Base-by-base conservation (phyloP, 2,113 vertebrate species). In the Nothoprocta pentlandii region DNA sequence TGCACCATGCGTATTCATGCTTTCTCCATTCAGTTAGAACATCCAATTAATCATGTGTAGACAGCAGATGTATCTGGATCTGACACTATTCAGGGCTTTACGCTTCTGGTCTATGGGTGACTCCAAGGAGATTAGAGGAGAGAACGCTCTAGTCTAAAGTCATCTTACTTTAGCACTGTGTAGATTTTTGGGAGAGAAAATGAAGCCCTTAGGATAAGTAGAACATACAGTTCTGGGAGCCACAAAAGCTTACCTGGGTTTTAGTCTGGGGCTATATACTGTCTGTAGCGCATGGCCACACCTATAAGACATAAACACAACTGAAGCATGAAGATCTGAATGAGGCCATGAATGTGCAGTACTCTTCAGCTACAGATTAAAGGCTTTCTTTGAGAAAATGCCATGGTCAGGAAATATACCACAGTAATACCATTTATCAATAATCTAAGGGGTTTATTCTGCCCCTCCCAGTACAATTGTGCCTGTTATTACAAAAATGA, bases 291-390 rank as follows among this genome's bases (percentile, higher is more conserved):
- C 19, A 0, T 13, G n/a, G 14, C 39, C 47, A 9, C 1, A 4
- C 4, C 21, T 51, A 25, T 17, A 16, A 80, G 22, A 34, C 63
- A 77, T 62, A 61, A 67, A 75, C 13, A 69, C 25, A 66, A 3
- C 28, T 28, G 20, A 42, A 39, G 36, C 36, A 39, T 8, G 36
- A 39, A 12, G 25, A 62, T 62, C 34, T 4, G 0, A 85, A 36
- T 9, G n/a, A 46, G 9, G 4, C 19, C 16, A 2, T 6, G 6
- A 66, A 16, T 0, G 0, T 64, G n/a, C 22, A 74, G 28, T 30
- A 44, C 34, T 91, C 25, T 19, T 17, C 61, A 80, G 12, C 7
- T 63, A 8, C 8, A 61, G 10, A 46, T 1, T 39, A 47, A 68
- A 95, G 14, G 13, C 28, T 63, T 53, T 53, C 15, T 69, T 6